Evolutionary conservation across 2,888 invertebrate species (phyloP), one percentile per base, ranked within the genome.

Genomic region (Agriopis marginaria): DNA sequence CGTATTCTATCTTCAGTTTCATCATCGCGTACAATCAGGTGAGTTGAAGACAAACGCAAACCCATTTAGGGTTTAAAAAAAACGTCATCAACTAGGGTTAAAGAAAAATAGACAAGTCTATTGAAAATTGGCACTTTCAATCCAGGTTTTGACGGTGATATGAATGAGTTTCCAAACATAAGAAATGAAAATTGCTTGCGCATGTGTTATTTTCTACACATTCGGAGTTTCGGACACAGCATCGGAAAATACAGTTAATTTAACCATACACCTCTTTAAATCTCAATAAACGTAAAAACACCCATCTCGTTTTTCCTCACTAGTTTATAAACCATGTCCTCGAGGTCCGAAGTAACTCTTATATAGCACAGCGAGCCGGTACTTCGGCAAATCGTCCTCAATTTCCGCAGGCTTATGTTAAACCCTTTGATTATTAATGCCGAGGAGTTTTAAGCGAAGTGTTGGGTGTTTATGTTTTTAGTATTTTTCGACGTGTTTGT

Each of bases 391-490:
- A 69, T 64, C 68, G 68, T 14, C 63, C 61, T 50, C 64, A 64
- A 65, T 64, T 69, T 69, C 68, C 68, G 68, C 17, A 12, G 45
- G 60, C 42, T 64, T 61, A 42, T 60, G 59, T 51, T 64, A 60
- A 69, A 56, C 40, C 64, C 32, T 62, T 53, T 62, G 62, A 53
- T 62, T 62, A 62, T 62, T 62, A 53, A 62, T 62, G 62, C n/a
- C 11, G 45, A 14, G n/a, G 61, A 61, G 61, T 50, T 61, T 62
- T 62, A 53, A 62, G 62, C 62, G 32, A 53, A 53, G 45, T 23
- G 61, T 17, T 42, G 14, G 50, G 50, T 14, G 39, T 51, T 60
- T 47, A 3, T 39, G 32, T 3, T 49, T 50, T 61, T 11, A 17
- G 17, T 62, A 23, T 23, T 53, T 53, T 45, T n/a, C 14, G 14